Evolutionary conservation across 2,888 invertebrate genomes (phyloP), one percentile per base, ranked within the genome.

Genomic region (Zelleria hepariella): DNA sequence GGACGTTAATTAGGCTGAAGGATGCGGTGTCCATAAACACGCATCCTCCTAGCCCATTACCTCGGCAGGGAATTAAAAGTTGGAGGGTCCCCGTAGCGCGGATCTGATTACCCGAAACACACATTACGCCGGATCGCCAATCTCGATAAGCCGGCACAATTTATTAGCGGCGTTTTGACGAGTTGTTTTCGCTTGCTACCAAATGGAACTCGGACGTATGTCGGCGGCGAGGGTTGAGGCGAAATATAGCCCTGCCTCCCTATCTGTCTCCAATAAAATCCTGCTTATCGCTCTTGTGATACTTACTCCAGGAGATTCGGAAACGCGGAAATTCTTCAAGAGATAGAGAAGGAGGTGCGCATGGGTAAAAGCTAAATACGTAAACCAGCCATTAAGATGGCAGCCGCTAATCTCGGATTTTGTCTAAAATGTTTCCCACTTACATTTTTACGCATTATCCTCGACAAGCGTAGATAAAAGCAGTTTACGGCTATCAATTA

Each of bases 61-160:
- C 71, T 68, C 77, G 78, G 72, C 74, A 67, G 81, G 78, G 84
- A 85, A 86, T 85, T 85, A 84, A 83, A 86, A 86, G 80, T 85
- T 79, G 77, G 76, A 82, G 79, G 79, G 80, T 51, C 42, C 52
- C 52, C 55, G 32, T 15, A 42, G 10, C 79, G 77, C 78, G 79
- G 80, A 80, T 83, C 82, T 83, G 83, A 86, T 86, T 85, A 86
- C 78, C 80, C 80, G 74, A 78, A 68, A 83, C 81, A 83, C 78
- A 80, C 80, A 82, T 85, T 83, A 80, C 78, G 72, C 73, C 67
- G 78, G 73, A 79, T 78, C 75, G 74, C 78, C 78, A 80, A 81
- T 82, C 80, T 78, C 78, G 84, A 83, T 82, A 83, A 82, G 82
- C 80, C 75, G 70, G 68, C 72, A 71, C 77, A 81, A 82, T 83